phyloP scores from a whole-genome alignment of 2,888 invertebrate species.

The Linnaemya tessellans region DNA sequence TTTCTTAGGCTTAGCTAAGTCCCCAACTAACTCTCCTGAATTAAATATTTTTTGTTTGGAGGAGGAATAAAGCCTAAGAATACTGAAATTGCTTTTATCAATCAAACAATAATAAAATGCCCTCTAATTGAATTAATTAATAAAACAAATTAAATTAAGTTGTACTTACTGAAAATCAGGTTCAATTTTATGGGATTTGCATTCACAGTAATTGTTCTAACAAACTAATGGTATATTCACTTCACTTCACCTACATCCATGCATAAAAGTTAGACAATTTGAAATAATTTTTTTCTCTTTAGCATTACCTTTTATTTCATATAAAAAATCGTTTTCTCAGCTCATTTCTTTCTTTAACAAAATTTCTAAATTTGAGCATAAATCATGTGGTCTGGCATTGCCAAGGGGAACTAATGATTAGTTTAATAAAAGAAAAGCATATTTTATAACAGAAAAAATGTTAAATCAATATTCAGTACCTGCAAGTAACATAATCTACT shows the following conservation, averaged over 20 bases:
- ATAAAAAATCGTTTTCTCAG: no score
- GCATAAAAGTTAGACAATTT: background rate
- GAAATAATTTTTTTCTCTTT: no score
- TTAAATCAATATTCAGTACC: no score
- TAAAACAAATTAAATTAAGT: background rate
- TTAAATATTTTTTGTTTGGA: background rate
- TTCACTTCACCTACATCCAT: background rate
- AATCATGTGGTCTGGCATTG: no score
- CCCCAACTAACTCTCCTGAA: constrained; percentile 3
- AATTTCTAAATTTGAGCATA: no score
- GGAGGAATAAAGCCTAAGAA: background rate
- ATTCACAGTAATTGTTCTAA: background rate
- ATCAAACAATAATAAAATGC: background rate
- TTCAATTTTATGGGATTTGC: background rate
- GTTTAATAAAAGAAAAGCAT: no score
- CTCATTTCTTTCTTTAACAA: no score
- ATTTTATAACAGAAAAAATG: no score
- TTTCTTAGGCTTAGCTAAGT: background rate
- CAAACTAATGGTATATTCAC: background rate
- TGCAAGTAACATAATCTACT: no score
- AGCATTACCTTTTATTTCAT: no score
- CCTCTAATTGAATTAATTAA: background rate
- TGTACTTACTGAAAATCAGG: background rate
- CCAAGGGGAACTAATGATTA: no score
- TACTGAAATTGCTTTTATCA: constrained; percentile 8